Evolutionary conservation across 92 coral and sea anemone species (phyloP).

Genomic region (Zoanthus gigantus): DNA sequence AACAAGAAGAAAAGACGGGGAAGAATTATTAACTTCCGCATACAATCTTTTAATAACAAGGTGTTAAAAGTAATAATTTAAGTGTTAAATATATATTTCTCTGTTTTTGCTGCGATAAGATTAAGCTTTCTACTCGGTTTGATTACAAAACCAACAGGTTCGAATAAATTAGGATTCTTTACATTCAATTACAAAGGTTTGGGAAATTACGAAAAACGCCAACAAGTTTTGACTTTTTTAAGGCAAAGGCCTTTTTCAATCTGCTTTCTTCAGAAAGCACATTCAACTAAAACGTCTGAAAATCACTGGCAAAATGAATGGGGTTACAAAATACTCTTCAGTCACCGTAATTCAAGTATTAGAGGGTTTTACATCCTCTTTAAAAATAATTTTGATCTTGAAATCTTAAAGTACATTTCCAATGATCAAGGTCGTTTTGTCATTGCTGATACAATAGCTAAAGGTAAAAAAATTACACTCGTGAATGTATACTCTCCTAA

Average conservation of each 20-base stretch:
- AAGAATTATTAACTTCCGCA: too few relatives aligned
- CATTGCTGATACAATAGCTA: too few relatives aligned
- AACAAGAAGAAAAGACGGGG: too few relatives aligned
- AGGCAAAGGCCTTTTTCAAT: constrained; percentile 13
- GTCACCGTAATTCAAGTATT: constrained; percentile 40
- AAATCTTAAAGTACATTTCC: constrained; percentile 5
- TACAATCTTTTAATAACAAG: too few relatives aligned
- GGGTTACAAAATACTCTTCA: constrained; percentile 32
- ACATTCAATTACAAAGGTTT: not conserved
- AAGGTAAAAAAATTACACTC: not conserved
- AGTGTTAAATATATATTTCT: not conserved
- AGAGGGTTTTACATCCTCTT: constrained; percentile 31
- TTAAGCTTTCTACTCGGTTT: not conserved
- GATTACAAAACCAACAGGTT: not conserved
- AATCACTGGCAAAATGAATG: constrained; percentile 41
- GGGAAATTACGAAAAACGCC: not conserved
- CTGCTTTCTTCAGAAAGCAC: constrained; percentile 13
- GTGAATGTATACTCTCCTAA: constrained; percentile 28
- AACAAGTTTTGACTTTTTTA: constrained; percentile 3
- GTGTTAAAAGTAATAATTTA: not conserved
- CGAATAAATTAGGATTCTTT: not conserved
- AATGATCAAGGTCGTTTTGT: not conserved
- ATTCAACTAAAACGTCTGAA: not conserved
- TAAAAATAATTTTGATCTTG: constrained; percentile 12
- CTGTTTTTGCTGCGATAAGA: not conserved